These are phyloP conservation scores for Lasius fuliginosus DNA, from an alignment of 2,888 invertebrate genomes.

Conservation along the genomic window DNA sequence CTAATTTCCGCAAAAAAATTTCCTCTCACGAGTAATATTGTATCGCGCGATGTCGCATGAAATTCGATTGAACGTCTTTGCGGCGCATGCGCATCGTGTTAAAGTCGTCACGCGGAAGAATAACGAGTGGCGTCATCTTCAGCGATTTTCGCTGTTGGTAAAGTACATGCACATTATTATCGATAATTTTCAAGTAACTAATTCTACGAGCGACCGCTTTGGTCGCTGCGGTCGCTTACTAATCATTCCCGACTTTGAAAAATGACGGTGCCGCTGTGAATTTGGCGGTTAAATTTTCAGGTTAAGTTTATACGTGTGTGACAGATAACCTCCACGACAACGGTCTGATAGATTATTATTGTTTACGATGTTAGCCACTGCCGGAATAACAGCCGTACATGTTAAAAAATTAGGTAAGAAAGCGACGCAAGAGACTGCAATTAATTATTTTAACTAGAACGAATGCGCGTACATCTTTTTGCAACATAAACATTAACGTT, in stretches of 20 bases:
- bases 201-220: neutral
- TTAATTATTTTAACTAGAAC: neutral
- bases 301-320: neutral
- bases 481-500: neutral
- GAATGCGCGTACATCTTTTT: neutral
- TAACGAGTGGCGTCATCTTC: neutral
- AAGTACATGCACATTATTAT: neutral
- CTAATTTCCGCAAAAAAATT: neutral
- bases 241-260: neutral
- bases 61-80: conserved; percentile 76
- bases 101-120: conserved; percentile 50
- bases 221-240: neutral
- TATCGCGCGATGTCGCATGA: conserved; percentile 70
- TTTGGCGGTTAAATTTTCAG: conserved; percentile 67
- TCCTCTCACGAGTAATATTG: neutral
- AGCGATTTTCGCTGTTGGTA: neutral
- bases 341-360: conserved; percentile 17
- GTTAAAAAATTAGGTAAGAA: conserved; percentile 79
- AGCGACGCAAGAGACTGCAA: neutral
- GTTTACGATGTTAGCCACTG: conserved; percentile 73
- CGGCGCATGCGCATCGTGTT: conserved; percentile 16
- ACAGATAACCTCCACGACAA: conserved; percentile 57
- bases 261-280: neutral
- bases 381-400: conserved; percentile 77
- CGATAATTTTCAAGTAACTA: neutral